These are phyloP conservation scores for Larimichthys crocea DNA, from an alignment of 2,113 vertebrate genomes.

Conservation along the genomic window DNA sequence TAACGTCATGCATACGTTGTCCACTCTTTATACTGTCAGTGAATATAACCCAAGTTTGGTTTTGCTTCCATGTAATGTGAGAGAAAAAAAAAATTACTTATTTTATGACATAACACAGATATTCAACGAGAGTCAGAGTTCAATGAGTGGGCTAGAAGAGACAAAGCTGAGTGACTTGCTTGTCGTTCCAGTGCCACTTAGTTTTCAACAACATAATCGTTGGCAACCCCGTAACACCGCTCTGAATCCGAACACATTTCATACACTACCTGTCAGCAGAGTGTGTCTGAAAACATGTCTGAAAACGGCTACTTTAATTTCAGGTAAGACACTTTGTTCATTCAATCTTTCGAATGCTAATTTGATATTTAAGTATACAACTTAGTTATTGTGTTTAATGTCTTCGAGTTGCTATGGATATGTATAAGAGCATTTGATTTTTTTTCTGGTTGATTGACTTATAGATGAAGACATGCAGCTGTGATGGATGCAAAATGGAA, in stretches of 20 bases:
- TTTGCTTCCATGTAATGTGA: neutral
- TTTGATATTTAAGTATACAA: neutral
- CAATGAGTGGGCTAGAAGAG: slow-evolving; percentile 64
- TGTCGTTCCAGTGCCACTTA: slow-evolving; percentile 68
- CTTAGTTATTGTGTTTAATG: neutral
- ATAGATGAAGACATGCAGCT: neutral
- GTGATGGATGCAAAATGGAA: neutral
- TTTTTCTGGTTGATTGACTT: neutral
- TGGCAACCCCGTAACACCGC: slow-evolving; percentile 47
- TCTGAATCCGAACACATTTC: slow-evolving; percentile 58
- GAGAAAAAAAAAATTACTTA: slow-evolving; percentile 1
- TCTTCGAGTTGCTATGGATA: neutral
- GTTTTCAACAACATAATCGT: slow-evolving; percentile 77
- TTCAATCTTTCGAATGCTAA: neutral
- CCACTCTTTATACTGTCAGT: too few relatives aligned
- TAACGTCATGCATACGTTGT: too few relatives aligned
- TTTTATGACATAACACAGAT: slow-evolving; percentile 5
- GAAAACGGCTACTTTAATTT: slow-evolving; percentile 53
- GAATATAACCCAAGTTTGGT: slow-evolving; percentile 3
- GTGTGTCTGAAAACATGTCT: slow-evolving; percentile 54
- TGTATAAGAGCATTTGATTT: neutral
- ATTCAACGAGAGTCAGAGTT: slow-evolving; percentile 39
- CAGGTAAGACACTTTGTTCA: slow-evolving; percentile 65
- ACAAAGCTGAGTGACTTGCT: slow-evolving; percentile 51
- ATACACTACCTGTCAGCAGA: slow-evolving; percentile 33